Evolutionary conservation across 2,888 invertebrate genomes (phyloP).

Genomic region (Petrolisthes cinctipes): DNA sequence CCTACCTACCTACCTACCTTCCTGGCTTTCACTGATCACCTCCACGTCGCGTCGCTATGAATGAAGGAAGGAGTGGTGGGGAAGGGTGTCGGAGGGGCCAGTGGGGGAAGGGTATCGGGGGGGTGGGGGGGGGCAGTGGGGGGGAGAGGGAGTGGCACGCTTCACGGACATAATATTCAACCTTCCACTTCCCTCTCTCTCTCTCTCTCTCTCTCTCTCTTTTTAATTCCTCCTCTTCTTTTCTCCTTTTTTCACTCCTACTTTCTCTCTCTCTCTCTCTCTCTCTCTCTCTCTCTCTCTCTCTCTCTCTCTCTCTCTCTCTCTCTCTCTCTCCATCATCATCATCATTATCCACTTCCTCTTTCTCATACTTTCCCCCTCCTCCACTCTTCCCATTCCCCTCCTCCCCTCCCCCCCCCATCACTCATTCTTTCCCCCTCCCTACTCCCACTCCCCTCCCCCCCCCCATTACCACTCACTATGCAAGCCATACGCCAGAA

Average conservation of each 20-base stretch:
- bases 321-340: conserved; percentile 46
- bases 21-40: too few species aligned
- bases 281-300: conserved; percentile 8
- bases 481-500: not conserved
- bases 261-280: conserved; percentile 9
- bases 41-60: too few species aligned
- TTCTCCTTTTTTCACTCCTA: not conserved
- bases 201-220: not conserved
- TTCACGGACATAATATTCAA: not conserved
- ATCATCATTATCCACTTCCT: conserved; percentile 24
- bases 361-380: conserved; percentile 26
- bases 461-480: not conserved
- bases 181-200: not conserved
- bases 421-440: not conserved
- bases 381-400: conserved; percentile 40
- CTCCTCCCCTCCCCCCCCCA: conserved; percentile 18
- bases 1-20: too few species aligned
- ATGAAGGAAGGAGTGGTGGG: not conserved
- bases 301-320: conserved; percentile 45
- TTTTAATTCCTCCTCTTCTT: not conserved
- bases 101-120: not conserved
- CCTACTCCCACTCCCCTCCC: not conserved
- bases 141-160: not conserved
- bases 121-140: not conserved
- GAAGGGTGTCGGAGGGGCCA: not conserved